Evolutionary conservation across 2,113 vertebrate genomes (phyloP).

Genomic region (Taxidea taxus): DNA sequence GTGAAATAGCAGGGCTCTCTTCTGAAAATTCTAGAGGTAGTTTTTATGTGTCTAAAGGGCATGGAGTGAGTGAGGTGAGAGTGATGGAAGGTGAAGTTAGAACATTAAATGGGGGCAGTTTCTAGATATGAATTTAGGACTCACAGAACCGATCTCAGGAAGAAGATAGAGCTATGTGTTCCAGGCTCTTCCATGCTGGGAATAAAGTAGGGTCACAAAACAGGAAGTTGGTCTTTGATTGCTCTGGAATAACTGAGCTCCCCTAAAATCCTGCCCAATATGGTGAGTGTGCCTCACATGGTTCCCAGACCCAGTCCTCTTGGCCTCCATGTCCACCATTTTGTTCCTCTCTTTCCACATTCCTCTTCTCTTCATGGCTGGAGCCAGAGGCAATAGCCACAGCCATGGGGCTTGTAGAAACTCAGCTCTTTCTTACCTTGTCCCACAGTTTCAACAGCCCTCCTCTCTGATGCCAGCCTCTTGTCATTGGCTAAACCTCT

Average conservation of each 20-base stretch:
- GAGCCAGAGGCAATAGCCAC: not conserved
- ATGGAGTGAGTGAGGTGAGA: not conserved
- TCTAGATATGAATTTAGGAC: not conserved
- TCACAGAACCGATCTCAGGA: not conserved
- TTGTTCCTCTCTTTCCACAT: not conserved
- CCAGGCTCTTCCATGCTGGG: not conserved
- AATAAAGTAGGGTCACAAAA: not conserved
- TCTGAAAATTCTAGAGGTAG: not conserved
- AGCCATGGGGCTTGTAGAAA: not conserved
- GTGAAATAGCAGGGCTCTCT: not conserved
- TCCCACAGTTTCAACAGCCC: not conserved
- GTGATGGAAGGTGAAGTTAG: not conserved
- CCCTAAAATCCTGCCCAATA: not conserved
- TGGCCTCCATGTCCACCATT: not conserved
- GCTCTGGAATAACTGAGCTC: not conserved
- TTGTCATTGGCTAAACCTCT: not conserved
- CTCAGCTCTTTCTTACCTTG: not conserved
- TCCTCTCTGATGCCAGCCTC: not conserved
- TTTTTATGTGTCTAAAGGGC: not conserved
- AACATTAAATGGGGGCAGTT: not conserved
- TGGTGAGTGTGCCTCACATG: not conserved
- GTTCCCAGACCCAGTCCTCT: not conserved
- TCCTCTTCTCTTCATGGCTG: not conserved
- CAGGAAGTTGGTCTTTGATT: not conserved
- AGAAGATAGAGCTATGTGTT: not conserved